Percentiles rank a stretch among this genome's conserved stretches.
Evolutionary conservation across 2,888 invertebrate species (phyloP).

Genomic region (Magallana nippona): DNA sequence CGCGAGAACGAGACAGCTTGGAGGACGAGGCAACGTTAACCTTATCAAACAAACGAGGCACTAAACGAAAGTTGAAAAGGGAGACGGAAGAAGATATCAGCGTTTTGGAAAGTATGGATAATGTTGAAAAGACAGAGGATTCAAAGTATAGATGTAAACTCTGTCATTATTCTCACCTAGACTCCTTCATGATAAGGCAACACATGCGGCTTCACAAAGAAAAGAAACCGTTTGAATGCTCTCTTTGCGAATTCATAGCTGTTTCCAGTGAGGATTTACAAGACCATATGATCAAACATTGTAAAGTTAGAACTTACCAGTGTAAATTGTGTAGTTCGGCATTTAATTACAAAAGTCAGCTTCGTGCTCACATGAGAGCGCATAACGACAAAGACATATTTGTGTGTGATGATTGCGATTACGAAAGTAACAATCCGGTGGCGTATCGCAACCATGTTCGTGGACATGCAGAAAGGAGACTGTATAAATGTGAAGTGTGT

Average conservation of each 20-base stretch:
- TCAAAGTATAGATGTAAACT: constrained; percentile 74
- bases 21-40: constrained; percentile 40
- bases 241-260: constrained; percentile 75
- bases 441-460: constrained; percentile 62
- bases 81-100: constrained; percentile 59
- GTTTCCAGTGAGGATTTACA: constrained; percentile 74
- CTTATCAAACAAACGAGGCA: constrained; percentile 50
- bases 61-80: constrained; percentile 57
- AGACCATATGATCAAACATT: constrained; percentile 78
- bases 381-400: constrained; percentile 73
- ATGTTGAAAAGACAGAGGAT: constrained; percentile 69
- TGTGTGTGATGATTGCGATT: constrained; percentile 73
- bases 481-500: constrained; percentile 65
- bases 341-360: constrained; percentile 78
- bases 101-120: constrained; percentile 65
- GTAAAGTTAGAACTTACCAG: constrained; percentile 76
- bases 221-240: constrained; percentile 77
- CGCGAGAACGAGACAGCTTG: constrained; percentile 63
- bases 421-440: constrained; percentile 69
- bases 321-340: constrained; percentile 75
- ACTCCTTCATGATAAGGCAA: constrained; percentile 67
- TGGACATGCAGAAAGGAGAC: constrained; percentile 61
- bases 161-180: constrained; percentile 75
- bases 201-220: constrained; percentile 77
- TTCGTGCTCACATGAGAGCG: constrained; percentile 78